Conservation (phyloP, 2,888 invertebrate genomes). For the Heterodera filipjevi region DNA sequence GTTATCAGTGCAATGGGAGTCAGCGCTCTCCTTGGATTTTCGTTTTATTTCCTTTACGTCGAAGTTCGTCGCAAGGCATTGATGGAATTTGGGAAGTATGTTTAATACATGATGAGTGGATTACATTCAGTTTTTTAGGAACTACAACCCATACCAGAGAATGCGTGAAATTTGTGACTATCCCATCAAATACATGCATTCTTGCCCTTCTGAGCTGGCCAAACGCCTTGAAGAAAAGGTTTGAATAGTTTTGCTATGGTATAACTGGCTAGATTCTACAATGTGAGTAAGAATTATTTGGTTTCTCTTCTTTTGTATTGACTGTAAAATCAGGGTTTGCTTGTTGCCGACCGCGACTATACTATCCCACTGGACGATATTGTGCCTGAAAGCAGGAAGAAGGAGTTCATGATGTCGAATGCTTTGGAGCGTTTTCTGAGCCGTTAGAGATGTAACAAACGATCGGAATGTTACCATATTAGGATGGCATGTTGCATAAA, state of each 20-base stretch:
- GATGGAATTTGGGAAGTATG: conserved; percentile 7
- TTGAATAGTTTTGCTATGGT: conserved; percentile 4
- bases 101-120: neutral
- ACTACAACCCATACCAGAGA: conserved; percentile 62
- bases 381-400: neutral
- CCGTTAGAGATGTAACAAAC: neutral
- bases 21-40: neutral
- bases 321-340: neutral
- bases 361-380: neutral
- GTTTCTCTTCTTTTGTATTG: neutral
- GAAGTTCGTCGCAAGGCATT: conserved; percentile 17
- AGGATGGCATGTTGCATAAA: neutral
- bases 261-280: too few species aligned
- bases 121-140: conserved; percentile 41
- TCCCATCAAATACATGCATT: conserved; percentile 55
- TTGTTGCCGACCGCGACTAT: neutral
- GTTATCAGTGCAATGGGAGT: neutral
- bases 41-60: conserved; percentile 15
- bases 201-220: conserved; percentile 60
- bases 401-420: neutral
- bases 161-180: conserved; percentile 60
- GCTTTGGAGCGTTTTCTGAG: neutral
- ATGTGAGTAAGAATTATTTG: too few species aligned
- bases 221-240: conserved; percentile 62
- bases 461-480: neutral